Evolutionary conservation across 2,888 invertebrate species (phyloP), one percentile per base, ranked within the genome.

Genomic region (Ariolimax columbianus): DNA sequence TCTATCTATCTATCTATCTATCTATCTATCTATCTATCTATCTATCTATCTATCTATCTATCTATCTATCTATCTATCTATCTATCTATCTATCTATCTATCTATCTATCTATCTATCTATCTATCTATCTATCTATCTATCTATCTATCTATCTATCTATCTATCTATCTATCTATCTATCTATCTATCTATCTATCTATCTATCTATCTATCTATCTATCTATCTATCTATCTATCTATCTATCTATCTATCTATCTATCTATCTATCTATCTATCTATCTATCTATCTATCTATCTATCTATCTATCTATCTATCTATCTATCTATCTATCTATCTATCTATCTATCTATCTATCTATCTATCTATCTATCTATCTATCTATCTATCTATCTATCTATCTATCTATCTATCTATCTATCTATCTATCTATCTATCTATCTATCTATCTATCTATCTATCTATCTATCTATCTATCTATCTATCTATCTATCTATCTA

Each of bases 311-410:
- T 78, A 17, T 79, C 84, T 84, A 30, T 84, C 72, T 75, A 26
- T 78, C 72, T 84, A 26, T 72, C 79, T 84, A 23, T 84, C 78
- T 84, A 51, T 79, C 70, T 59, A 33, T 79, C 79, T 78, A 36
- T 79, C 84, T 80, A 40, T 84, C 78, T 84, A 47, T 78, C 73
- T 73, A 36, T 73, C 43, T 73, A 36, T 43, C 43, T 73, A 33
- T 43, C 43, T 73, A 23, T 43, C 72, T 83, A 59, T 70, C 77
- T 83, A 47, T 68, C 68, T 83, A 36, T 83, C 68, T 83, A 73
- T 83, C 83, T 83, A 68, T 78, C 72, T 84, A 55, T 84, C 78
- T 84, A 70, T 78, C 72, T 84, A 51, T 84, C 78, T 84, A 51
- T 84, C 81, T 85, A 26, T 81, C 80, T 77, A 30, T 68, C 68